Evolutionary conservation across 2,888 invertebrate species (phyloP).

Genomic region (Pardosa pseudoannulata): DNA sequence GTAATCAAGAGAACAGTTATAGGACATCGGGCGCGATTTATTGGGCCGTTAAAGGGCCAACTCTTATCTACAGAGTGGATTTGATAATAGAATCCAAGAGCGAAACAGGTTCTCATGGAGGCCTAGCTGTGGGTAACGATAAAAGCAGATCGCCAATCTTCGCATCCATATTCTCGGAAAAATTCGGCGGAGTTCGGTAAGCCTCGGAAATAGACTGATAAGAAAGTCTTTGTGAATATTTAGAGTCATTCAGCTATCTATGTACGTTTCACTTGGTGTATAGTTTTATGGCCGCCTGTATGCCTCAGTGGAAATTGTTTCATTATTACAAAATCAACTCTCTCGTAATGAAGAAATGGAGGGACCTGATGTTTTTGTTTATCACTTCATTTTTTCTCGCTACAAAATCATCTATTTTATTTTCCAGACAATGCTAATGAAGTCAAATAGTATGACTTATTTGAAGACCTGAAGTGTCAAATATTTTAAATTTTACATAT

Average conservation of each 20-base stretch:
- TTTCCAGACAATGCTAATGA: too few species aligned
- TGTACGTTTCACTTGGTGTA: background rate
- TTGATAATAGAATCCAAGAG: slow-evolving; percentile 62
- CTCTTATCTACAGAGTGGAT: slow-evolving; percentile 62
- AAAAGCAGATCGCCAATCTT: slow-evolving; percentile 19
- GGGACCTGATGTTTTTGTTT: background rate
- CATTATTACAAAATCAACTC: background rate
- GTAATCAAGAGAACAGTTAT: slow-evolving; percentile 69
- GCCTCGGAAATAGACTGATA: slow-evolving; percentile 1
- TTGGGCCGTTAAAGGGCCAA: slow-evolving; percentile 58
- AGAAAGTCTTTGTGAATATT: background rate
- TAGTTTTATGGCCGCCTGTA: background rate
- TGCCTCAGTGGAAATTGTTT: slow-evolving; percentile 3
- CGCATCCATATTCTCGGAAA: slow-evolving; percentile 28
- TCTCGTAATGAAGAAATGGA: background rate
- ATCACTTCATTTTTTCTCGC: background rate
- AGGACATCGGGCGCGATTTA: slow-evolving; percentile 68
- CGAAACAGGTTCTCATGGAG: slow-evolving; percentile 47
- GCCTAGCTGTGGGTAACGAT: slow-evolving; percentile 48
- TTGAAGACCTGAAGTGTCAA: too few species aligned
- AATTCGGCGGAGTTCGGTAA: slow-evolving; percentile 18
- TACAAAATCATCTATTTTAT: too few species aligned
- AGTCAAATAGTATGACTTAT: too few species aligned
- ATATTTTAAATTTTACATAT: too few species aligned
- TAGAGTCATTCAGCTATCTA: background rate